Base-by-base conservation (phyloP, 2,888 invertebrate species). In the Pristionchus maxplancki region DNA sequence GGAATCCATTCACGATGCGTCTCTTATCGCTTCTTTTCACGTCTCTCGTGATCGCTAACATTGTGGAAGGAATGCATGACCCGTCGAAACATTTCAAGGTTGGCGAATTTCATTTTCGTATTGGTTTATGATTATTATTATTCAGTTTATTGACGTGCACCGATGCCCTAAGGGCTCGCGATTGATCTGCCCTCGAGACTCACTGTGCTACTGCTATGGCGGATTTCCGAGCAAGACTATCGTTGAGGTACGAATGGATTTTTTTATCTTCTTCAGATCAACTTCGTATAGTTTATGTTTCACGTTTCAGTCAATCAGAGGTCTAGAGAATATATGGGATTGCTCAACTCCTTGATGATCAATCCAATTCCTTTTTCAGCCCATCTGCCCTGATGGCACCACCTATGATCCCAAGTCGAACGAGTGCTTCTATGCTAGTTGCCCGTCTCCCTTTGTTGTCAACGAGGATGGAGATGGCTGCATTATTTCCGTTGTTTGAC, bases 1-100 rank as follows among this genome's bases (percentile, higher is more conserved):
- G 58, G 24, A n/a, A 58, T 58, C n/a, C 24, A 58, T 58, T 58
- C 58, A 58, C 58, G n/a, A 58, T 58, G 58, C 58, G 58, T 58
- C n/a, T 58, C 58, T 58, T 58, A 58, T 58, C 58, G 58, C 58
- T 58, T n/a, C n/a, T 58, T 58, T 58, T 58, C 58, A 58, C 58
- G n/a, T 58, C n/a, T 8, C 58, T 58, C 58, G 58, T 58, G 58
- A 58, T 58, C 58, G 58, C 58, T 24, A 58, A 58, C n/a, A 24
- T 58, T 20, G 58, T n/a, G 9, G 58, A 58, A n/a, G 58, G 24
- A 4, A n/a, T 58, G 58, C 58, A 58, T 58, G 58, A 58, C 58
- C 58, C 58, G 24, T 58, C 58, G 4, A 58, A 58, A n/a, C 58
- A 58, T 8, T 58, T 58, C 58, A 58, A 58, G n/a, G 58, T 58